Conservation (phyloP, 2,797 vertebrate genomes). For the Chloroceryle amazona region DNA sequence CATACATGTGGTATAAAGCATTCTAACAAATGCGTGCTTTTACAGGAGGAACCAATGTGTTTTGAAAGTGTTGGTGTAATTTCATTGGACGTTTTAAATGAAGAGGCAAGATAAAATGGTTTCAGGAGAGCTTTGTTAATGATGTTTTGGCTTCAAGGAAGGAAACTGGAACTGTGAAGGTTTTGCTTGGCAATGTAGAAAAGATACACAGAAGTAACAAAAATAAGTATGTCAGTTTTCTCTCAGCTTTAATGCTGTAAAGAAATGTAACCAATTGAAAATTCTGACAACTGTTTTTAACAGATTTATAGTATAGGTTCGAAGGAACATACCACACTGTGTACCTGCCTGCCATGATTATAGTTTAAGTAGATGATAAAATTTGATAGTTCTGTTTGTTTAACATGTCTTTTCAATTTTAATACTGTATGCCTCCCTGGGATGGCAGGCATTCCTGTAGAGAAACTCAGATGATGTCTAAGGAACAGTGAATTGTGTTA, state of each 20-base stretch:
- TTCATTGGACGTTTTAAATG: conserved; percentile 2
- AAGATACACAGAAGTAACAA: background rate
- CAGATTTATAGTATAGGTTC: background rate
- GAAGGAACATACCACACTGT: background rate
- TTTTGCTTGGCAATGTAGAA: background rate
- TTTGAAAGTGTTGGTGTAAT: background rate
- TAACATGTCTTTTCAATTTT: background rate
- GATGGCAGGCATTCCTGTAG: background rate
- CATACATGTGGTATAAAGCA: background rate
- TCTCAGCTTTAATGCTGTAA: background rate
- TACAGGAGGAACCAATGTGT: background rate
- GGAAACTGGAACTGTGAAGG: background rate
- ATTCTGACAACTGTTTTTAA: background rate
- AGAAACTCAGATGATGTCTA: background rate
- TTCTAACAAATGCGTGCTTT: background rate
- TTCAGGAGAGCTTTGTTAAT: background rate
- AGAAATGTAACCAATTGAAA: background rate
- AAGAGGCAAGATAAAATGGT: background rate
- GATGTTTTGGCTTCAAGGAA: background rate
- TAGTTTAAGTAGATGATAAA: background rate
- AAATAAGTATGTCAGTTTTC: background rate
- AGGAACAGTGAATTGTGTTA: background rate
- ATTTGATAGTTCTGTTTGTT: background rate
- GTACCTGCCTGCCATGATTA: background rate
- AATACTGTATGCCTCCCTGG: background rate